phyloP scores from a whole-genome alignment of 2,888 invertebrate genomes.

The Cactoblastis cactorum region DNA sequence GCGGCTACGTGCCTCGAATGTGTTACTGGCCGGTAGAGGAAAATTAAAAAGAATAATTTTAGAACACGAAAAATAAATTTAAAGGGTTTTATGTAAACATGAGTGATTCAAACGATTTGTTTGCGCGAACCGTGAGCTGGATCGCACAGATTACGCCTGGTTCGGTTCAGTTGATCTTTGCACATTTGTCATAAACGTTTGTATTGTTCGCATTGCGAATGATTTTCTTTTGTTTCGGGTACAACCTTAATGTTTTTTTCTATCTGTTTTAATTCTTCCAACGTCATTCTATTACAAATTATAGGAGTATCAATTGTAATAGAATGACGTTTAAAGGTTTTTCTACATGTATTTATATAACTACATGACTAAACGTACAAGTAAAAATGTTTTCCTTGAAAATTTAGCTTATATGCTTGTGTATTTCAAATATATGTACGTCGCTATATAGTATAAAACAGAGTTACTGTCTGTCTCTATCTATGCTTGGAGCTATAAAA shows the following conservation, averaged over 20 bases:
- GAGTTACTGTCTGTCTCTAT: too few relatives aligned
- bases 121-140: constrained; percentile 24
- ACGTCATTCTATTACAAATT: too few relatives aligned
- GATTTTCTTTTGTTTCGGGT: background rate
- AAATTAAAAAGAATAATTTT: constrained; percentile 46
- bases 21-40: constrained; percentile 27
- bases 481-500: too few relatives aligned
- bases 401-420: too few relatives aligned
- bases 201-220: background rate
- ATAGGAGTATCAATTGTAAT: too few relatives aligned
- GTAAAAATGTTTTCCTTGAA: too few relatives aligned
- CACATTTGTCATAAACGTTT: background rate
- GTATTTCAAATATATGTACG: too few relatives aligned
- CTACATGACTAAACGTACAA: too few relatives aligned
- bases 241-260: background rate
- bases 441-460: too few relatives aligned
- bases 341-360: too few relatives aligned
- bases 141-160: constrained; percentile 17
- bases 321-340: too few relatives aligned
- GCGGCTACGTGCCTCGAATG: constrained; percentile 52
- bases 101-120: constrained; percentile 26
- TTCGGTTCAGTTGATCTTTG: constrained; percentile 4
- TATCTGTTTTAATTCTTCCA: background rate
- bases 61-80: constrained; percentile 31
- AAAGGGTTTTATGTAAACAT: constrained; percentile 30